Evolutionary conservation across 2,113 vertebrate species (phyloP), one percentile per base, ranked within the genome.

Genomic region (Microtus montanus): DNA sequence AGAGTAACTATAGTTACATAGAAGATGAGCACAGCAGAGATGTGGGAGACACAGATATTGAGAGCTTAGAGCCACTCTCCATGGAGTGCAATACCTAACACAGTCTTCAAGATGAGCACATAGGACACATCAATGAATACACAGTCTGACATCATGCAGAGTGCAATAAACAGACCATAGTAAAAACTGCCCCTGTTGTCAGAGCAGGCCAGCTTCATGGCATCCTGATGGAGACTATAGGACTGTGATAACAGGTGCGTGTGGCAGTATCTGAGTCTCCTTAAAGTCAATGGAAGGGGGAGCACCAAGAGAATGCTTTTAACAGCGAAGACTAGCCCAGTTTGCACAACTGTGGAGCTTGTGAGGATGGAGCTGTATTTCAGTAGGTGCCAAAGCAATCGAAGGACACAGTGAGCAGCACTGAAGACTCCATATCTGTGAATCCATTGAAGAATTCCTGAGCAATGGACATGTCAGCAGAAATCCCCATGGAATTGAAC

Each of bases 361-460:
- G 87, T 97, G n/a, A 96, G 91, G 58, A 96, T 44, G 11, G 78
- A 90, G 4, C 28, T 78, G 2, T 97, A 96, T 61, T 86, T 92
- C 47, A 97, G 95, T 0, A 92, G 77, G 14, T 83, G 78, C 7
- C 7, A 2, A 92, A 96, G 30, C 0, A 9, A 94, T 95, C 94
- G 49, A 96, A 93, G 12, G 89, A 93, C 93, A 96, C 97, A 35
- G 92, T 88, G 20, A 96, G 38, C 4, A 93, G 64, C 13, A 93
- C 93, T 0, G 82, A 97, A 66, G 91, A 97, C 26, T 97, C 95
- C 89, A 95, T 93, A 28, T 92, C 95, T 90, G 95, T 92, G 92
- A 97, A 95, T 61, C 84, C 64, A 1, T 96, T 96, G 24, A 95
- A 95, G 82, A 95, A 96, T 77, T 96, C 88, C 28, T 96, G 96